Evolutionary conservation across 1,140 invertebrate species (phyloP), one percentile per base, ranked within the genome.

Genomic region (Drosophila kikkawai): DNA sequence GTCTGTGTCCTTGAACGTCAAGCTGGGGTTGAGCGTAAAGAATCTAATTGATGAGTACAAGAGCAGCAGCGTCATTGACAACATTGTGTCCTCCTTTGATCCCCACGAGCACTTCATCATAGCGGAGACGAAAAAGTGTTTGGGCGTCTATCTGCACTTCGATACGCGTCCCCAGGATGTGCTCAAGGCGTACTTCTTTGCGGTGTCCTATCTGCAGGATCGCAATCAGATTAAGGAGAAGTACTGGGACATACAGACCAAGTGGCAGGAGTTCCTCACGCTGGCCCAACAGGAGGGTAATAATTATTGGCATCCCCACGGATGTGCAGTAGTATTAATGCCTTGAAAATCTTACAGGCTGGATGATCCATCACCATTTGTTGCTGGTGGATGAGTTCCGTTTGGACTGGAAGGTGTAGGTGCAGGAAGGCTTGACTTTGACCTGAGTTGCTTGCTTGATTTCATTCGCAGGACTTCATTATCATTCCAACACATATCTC

Each of bases 341-440:
- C 39, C 8, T 55, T 71, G 56, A 65, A 65, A 66, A 41, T 19
- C 11, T 4, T 4, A 12, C 6, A 95, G 95, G 93, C 37, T 95
- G 95, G 95, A 81, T 90, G 34, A 93, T 92, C 22, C 90, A 91
- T 70, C 90, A 88, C 8, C 94, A 95, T 91, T 83, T 94, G 37
- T 74, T 95, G 32, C 75, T 93, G 53, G 84, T 94, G 4, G 94
- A 94, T 50, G 93, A 94, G 74, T 95, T 93, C 92, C 91, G 93
- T 68, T 92, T 92, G 50, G 79, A 90, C 58, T 94, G 93, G 93
- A 93, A 91, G 51, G 80, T 79, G 41, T 91, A 91, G 59, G 32
- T 9, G 32, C n/a, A 34, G 12, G 9, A 42, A 19, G 12, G 32
- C 73, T 69, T 64, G 67, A 75, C 56, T 34, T 66, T 17, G n/a